These are phyloP conservation scores for Percina caprodes DNA, from an alignment of 2,113 vertebrate genomes.

Conservation along the genomic window DNA sequence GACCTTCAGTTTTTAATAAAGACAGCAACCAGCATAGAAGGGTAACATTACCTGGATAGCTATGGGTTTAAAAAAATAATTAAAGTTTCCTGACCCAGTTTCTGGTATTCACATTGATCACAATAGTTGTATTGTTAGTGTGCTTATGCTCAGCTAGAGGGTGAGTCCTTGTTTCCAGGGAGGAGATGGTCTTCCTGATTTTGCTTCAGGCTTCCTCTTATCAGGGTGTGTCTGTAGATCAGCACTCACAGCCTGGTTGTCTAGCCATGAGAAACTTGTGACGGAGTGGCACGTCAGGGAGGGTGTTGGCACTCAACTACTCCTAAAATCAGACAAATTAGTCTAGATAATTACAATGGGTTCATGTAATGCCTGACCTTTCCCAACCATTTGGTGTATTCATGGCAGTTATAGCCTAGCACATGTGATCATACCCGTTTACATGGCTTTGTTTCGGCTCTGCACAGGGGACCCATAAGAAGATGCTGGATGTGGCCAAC, in stretches of 20 bases:
- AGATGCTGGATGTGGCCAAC: constrained; percentile 97
- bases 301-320: constrained; percentile 39
- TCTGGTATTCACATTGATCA: constrained; percentile 36
- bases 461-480: constrained; percentile 94
- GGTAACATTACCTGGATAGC: neutral
- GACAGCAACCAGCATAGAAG: neutral
- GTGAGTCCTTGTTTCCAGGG: constrained; percentile 77
- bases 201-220: constrained; percentile 72
- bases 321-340: constrained; percentile 53
- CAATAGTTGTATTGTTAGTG: constrained; percentile 59
- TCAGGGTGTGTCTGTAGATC: constrained; percentile 83
- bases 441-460: constrained; percentile 19
- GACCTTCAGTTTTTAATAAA: neutral
- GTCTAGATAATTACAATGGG: constrained; percentile 26
- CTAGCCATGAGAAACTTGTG: constrained; percentile 74
- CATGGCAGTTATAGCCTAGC: neutral
- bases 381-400: constrained; percentile 2
- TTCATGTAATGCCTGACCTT: neutral
- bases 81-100: constrained; percentile 22
- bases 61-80: no score
- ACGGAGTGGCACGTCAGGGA: constrained; percentile 51
- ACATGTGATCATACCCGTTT: neutral
- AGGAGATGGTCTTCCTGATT: constrained; percentile 78
- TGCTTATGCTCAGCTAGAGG: constrained; percentile 41
- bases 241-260: constrained; percentile 35